Base-by-base conservation (phyloP, 2,113 vertebrate species). In the Phylloscopus trochiloides region DNA sequence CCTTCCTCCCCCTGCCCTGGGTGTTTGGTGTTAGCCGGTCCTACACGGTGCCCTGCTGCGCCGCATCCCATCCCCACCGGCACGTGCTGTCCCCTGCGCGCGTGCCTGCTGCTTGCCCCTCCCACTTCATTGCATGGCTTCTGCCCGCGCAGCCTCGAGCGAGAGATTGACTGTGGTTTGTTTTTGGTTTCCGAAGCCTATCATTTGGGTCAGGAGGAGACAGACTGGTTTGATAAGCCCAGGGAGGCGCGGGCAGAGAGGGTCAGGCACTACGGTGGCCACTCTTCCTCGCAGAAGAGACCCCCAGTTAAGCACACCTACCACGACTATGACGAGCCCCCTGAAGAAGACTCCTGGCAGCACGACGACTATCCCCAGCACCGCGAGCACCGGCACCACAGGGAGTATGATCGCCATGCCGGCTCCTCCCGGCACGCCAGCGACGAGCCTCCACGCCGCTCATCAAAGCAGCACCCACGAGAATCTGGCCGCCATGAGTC, bases 161-260 rank as follows among this genome's bases (percentile, higher is more conserved):
- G 92, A 89, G 77, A 96, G 91, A 96, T 96, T 99, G 98, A 98
- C 97, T 97, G 95, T 98, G 95, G 82, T 98, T 98, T 99, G 95
- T 98, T 99, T 99, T 98, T 99, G 98, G 98, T 99, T 98, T 98
- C 98, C 79, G 98, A 99, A 99, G 99, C 99, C 90, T 99, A 99
- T 98, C 99, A 99, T 98, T 99, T 99, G 98, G 99, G 99, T 95
- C 99, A 99, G 98, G 99, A 99, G 97, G 99, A 99, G 98, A 99
- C 99, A 83, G 99, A 99, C 97, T 99, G 99, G 99, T 99, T 99
- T 98, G 99, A 99, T 98, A 99, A 99, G 94, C 99, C 99, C 85
- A 98, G 99, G 72, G 99, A 99, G 95, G 98, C 98, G n/a, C 98
- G 99, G 90, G 98, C 98, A 29, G 99, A 99, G 95, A 98, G 99